Evolutionary conservation across 2,113 vertebrate genomes (phyloP), one percentile per base, ranked within the genome.

Genomic region (Cisticola juncidis): DNA sequence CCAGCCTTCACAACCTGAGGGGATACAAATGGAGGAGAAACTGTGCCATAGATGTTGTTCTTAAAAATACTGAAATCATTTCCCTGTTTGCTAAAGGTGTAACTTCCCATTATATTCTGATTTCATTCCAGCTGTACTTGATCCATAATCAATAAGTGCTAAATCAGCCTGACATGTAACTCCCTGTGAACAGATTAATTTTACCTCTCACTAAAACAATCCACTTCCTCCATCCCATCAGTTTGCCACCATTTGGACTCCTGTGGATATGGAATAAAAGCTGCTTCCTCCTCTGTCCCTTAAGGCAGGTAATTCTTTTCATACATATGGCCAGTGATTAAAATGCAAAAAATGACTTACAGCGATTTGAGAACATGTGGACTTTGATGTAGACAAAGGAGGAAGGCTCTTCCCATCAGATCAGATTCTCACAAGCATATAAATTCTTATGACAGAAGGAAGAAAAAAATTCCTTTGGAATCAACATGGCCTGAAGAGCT

Each of bases 321-420:
- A 72, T 94, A 84, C 84, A 77, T 83, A 69, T 93, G 85, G 84
- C 82, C 94, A 12, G 83, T 25, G 84, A 95, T 87, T 94, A 91
- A 97, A 97, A 97, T 95, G 82, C 85, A 92, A 89, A 95, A 91
- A 92, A 91, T 90, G 44, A 94, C 89, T 97, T 89, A 81, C 19
- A 95, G 96, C 68, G 92, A 81, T 40, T 81, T 76, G 54, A 94
- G 86, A 96, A 97, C 94, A 86, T 60, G 76, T 24, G 91, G 64
- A 83, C 98, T 98, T 98, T 98, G 98, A 98, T 97, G 97, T 96
- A 54, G 28, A 86, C 85, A 89, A 87, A 97, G 93, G 81, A 94
- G 72, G 88, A 95, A 87, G 81, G 31, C 77, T 91, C 92, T 95
- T 83, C 76, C 86, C 94, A 96, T 73, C 91, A 89, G 92, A 92